Evolutionary conservation across 2,888 invertebrate species (phyloP).

Genomic region (Schizaphis graminum): DNA sequence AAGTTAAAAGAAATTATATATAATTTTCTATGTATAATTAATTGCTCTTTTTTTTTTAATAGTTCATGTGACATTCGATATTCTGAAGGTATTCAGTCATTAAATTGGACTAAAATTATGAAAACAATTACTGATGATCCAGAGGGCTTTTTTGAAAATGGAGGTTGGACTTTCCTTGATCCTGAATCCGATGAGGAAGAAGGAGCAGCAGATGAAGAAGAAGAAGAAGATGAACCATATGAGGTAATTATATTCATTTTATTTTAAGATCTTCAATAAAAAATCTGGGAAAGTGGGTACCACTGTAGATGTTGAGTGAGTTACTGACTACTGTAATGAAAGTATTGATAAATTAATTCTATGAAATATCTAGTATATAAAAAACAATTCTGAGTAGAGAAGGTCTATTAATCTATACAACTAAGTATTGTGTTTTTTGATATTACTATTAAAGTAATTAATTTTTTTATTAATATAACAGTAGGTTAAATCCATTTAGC

Average conservation of each 20-base stretch:
- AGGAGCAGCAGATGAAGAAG: conserved; percentile 75
- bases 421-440: no score
- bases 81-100: conserved; percentile 97
- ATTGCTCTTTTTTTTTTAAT: conserved; percentile 60
- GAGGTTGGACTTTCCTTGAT: conserved; percentile 99
- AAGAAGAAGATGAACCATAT: conserved; percentile 75
- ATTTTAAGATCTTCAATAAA: background rate
- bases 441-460: no score
- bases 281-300: background rate
- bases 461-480: background rate
- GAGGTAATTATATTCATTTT: conserved; percentile 70
- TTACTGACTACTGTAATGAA: no score
- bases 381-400: no score
- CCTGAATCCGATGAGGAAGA: conserved; percentile 89
- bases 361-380: no score
- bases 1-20: background rate
- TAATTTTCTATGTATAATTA: background rate
- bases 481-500: background rate
- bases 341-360: no score
- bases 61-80: conserved; percentile 97
- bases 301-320: background rate
- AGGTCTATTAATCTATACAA: no score
- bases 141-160: conserved; percentile 97
- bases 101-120: conserved; percentile 99
- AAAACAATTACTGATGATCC: conserved; percentile 99